Base-by-base conservation (phyloP, 2,888 invertebrate genomes). In the Ypsolopha sequella region DNA sequence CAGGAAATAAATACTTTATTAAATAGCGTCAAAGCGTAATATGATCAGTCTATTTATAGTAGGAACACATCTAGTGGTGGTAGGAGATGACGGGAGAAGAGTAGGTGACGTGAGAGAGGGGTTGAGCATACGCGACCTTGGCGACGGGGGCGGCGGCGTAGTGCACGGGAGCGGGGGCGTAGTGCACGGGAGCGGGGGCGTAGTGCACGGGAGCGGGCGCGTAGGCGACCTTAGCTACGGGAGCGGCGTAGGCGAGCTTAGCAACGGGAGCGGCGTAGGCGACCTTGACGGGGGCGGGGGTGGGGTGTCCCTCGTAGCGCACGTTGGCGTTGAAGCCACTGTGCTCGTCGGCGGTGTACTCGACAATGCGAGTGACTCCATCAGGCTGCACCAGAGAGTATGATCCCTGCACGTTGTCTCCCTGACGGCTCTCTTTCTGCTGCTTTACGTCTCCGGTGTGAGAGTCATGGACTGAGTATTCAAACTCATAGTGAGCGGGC, bases 321-420 rank as follows among this genome's bases (percentile, higher is more conserved):
- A 86, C 86, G 53, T 68, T 60, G 36, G 87, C 86, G 68, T 80
- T 84, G 73, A 86, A 87, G 45, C 87, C 87, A 62, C 77, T 62
- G 53, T 64, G 72, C 50, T 73, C 70, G 64, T 85, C 84, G 14
- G 84, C 65, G 61, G 79, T 75, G 73, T 86, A 86, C 53, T 84
- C 81, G 6, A 86, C 86, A 55, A 85, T 75, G 56, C 86, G 78
- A 60, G 67, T 73, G 43, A 77, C 73, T 1, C 87, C 86, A 48
- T 87, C 86, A 54, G 85, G 84, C 54, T 87, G 86, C 41, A 87
- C 68, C n/a, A 87, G 73, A 6, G 86, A 82, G 73, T 87, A 86
- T 35, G 75, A 80, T 54, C 87, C 86, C 48, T 80, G 80, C 45
- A 86, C 80, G 54, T 62, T 66, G 61, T 87, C 80, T 4, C 85